Conservation (phyloP, 2,113 vertebrate genomes). For the Artemisiospiza belli region DNA sequence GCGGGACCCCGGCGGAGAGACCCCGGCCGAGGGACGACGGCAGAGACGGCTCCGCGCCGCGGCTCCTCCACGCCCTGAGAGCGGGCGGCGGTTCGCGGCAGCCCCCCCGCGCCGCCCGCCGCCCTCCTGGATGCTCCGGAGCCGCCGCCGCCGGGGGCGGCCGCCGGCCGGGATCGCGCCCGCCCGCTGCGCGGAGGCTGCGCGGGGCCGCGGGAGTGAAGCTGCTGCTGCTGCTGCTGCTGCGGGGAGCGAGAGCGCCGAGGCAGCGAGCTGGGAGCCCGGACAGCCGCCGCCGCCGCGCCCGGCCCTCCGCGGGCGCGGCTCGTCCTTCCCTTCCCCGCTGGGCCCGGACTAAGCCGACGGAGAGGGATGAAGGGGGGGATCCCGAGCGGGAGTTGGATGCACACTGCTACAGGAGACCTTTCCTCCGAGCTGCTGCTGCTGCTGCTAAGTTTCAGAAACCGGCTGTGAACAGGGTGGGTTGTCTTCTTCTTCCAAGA, state of each 20-base stretch:
- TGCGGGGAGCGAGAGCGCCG: background rate
- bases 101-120: background rate
- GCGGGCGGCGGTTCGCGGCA: background rate
- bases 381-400: background rate
- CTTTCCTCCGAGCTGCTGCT: constrained; percentile 14
- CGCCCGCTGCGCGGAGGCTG: background rate
- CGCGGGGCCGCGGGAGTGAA: background rate
- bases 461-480: constrained; percentile 71
- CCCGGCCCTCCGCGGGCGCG: background rate
- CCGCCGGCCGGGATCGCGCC: background rate
- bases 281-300: background rate
- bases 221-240: background rate
- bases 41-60: background rate
- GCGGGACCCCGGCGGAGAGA: no score
- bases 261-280: background rate
- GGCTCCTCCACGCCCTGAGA: background rate
- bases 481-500: constrained; percentile 55
- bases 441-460: constrained; percentile 48
- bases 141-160: no score
- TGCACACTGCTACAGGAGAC: background rate
- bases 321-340: background rate
- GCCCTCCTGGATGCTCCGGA: background rate
- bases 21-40: no score
- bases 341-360: constrained; percentile 5
- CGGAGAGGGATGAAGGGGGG: constrained; percentile 5